Conservation (phyloP, 2,888 invertebrate species). For the Synanthedon formicaeformis region DNA sequence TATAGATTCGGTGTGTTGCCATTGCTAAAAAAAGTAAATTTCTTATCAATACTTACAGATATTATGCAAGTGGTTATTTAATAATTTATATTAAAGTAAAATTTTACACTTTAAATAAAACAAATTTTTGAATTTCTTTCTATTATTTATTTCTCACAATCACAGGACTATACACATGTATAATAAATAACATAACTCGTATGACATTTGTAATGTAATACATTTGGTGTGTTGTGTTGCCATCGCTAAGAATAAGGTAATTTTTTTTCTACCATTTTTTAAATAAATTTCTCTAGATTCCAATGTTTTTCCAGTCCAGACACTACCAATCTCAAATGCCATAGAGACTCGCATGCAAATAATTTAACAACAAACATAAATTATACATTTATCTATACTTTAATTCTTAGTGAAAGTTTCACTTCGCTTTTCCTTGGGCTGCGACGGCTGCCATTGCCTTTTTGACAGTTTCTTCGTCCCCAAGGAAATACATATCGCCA, state of each 20-base stretch:
- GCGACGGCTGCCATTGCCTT: slow-evolving; percentile 83
- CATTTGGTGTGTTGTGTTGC: too few species aligned
- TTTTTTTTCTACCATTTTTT: too few species aligned
- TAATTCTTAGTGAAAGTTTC: slow-evolving; percentile 11
- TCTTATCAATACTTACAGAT: background rate
- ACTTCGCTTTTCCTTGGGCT: slow-evolving; percentile 83
- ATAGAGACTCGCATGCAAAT: too few species aligned
- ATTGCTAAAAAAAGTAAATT: too few species aligned
- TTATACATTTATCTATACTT: too few species aligned
- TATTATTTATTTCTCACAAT: background rate
- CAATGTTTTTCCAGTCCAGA: too few species aligned
- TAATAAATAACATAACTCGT: background rate
- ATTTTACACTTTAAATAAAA: slow-evolving; percentile 34
- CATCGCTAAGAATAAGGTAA: too few species aligned
- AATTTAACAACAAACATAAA: too few species aligned
- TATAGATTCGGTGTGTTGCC: too few species aligned
- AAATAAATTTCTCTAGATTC: too few species aligned
- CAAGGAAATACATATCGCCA: slow-evolving; percentile 79
- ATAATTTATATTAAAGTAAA: slow-evolving; percentile 49
- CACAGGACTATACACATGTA: background rate
- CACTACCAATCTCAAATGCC: too few species aligned
- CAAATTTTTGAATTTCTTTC: slow-evolving; percentile 8
- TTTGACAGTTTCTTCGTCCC: slow-evolving; percentile 82
- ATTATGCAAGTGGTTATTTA: slow-evolving; percentile 43
- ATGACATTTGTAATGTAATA: background rate